Evolutionary conservation across 2,797 vertebrate genomes (phyloP), one percentile per base, ranked within the genome.

Genomic region (Buphagus erythrorhynchus): DNA sequence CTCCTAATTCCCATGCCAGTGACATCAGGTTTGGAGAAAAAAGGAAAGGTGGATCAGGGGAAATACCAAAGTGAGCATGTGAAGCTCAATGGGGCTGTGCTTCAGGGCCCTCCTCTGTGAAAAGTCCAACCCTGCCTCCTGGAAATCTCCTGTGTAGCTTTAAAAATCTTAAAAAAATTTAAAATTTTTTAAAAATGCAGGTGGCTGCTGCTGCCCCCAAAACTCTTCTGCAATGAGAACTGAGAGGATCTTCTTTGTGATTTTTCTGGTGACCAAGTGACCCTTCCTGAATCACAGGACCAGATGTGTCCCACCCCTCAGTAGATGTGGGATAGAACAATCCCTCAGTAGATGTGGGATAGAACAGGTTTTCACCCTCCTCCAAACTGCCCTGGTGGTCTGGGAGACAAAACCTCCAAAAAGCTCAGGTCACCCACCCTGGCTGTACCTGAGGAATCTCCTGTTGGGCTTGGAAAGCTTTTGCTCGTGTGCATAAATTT

Each of bases 291-390:
- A 13, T 3, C 25, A 12, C 14, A 8, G 78, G 28, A 62, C 9
- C 45, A 61, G 49, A 17, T 0, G 1, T 6, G 20, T 29, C 83
- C 57, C 26, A 17, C 10, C 71, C 59, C 63, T 11, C 42, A 40
- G 6, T 0, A 24, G 46, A 15, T 2, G 3, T 0, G 3, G 40
- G 40, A 5, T 0, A 13, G 31, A 31, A 24, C 18, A 79, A 38
- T 38, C 38, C 38, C 38, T 38, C 38, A 38, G 38, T 13, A 24
- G 43, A 15, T 2, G 3, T 0, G 3, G 40, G 40, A 5, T 0
- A 13, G 31, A 31, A 24, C 20, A 79, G 81, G 17, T 51, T 28
- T 48, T 21, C 48, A 69, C 40, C 29, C 59, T 82, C 40, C 38
- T 67, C 36, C 73, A 55, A 45, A 42, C 35, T 6, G 6, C 4